Conservation (phyloP, 1,140 invertebrate genomes). For the Drosophila nasuta region DNA sequence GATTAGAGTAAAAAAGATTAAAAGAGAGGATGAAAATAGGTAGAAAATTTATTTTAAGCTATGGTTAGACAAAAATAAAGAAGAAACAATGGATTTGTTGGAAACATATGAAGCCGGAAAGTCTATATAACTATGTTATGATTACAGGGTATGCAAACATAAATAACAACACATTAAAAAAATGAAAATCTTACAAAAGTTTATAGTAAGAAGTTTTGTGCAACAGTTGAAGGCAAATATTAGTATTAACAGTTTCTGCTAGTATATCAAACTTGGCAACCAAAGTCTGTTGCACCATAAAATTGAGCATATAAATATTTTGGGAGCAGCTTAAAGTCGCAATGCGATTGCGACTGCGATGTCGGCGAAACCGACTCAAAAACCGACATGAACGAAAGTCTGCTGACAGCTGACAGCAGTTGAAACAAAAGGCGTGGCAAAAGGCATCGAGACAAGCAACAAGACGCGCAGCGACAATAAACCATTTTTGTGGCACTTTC, state of each 20-base stretch:
- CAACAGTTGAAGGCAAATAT: slow-evolving; percentile 38
- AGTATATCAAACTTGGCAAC: slow-evolving; percentile 1
- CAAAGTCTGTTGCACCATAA: slow-evolving; percentile 6
- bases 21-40: too few species aligned
- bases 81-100: too few species aligned
- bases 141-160: slow-evolving; percentile 1
- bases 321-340: slow-evolving; percentile 19
- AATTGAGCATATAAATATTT: slow-evolving; percentile 1
- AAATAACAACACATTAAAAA: neutral
- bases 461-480: slow-evolving; percentile 49
- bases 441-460: slow-evolving; percentile 35
- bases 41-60: too few species aligned
- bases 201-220: neutral
- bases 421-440: slow-evolving; percentile 47
- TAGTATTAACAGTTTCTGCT: slow-evolving; percentile 22
- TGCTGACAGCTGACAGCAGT: slow-evolving; percentile 53
- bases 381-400: slow-evolving; percentile 9
- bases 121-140: neutral
- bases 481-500: slow-evolving; percentile 52
- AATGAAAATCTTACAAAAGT: neutral
- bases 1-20: too few species aligned
- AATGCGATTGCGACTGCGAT: neutral
- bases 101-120: too few species aligned
- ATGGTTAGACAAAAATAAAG: too few species aligned
- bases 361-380: slow-evolving; percentile 3